Evolutionary conservation across 2,888 invertebrate species (phyloP).

Genomic region (Julus scanicus): DNA sequence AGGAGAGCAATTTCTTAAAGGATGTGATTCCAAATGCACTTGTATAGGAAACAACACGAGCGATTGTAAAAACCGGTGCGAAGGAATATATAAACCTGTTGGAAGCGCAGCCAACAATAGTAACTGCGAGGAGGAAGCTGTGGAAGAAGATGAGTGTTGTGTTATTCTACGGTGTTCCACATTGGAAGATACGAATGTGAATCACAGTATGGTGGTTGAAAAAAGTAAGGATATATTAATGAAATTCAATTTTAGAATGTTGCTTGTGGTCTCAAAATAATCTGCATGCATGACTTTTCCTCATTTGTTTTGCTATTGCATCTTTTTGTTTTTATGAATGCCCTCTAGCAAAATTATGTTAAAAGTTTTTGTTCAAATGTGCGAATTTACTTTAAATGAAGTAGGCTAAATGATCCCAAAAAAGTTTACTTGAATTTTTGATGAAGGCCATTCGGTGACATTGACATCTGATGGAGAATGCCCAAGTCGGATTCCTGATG

Average conservation of each 20-base stretch:
- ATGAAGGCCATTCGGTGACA: neutral
- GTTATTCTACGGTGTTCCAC: constrained; percentile 58
- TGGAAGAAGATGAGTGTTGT: constrained; percentile 61
- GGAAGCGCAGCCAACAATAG: constrained; percentile 59
- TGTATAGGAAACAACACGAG: constrained; percentile 59
- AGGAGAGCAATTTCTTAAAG: constrained; percentile 58
- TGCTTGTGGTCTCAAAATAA: too few relatives aligned
- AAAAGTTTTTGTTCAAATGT: too few relatives aligned
- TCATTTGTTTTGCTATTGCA: too few relatives aligned
- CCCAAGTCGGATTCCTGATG: constrained; percentile 54
- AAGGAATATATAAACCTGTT: constrained; percentile 59
- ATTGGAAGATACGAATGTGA: neutral
- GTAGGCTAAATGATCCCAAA: neutral
- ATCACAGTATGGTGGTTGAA: neutral
- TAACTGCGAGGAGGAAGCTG: constrained; percentile 59
- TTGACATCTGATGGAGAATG: constrained; percentile 54
- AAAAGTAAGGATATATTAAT: neutral
- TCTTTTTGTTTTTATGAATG: too few relatives aligned
- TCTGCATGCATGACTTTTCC: too few relatives aligned
- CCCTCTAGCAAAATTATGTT: too few relatives aligned
- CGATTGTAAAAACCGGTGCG: constrained; percentile 60
- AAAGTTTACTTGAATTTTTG: neutral
- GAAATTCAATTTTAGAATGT: too few relatives aligned
- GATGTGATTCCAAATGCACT: constrained; percentile 60
- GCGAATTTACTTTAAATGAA: too few relatives aligned